These are phyloP conservation scores for Galagoides demidoff DNA, from an alignment of 2,797 vertebrate genomes.

Conservation along the genomic window DNA sequence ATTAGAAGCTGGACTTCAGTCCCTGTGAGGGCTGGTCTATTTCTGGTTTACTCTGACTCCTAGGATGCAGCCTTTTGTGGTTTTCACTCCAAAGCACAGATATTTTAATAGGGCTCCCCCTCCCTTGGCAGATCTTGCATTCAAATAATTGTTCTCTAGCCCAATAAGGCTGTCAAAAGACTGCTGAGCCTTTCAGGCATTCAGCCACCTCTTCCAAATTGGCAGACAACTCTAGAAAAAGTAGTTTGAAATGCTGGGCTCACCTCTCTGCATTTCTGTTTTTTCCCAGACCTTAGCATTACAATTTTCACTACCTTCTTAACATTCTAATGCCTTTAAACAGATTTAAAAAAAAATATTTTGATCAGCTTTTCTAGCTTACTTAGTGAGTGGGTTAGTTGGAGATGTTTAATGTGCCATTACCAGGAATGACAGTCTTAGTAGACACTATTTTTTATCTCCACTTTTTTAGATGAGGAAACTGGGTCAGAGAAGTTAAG, in stretches of 20 bases:
- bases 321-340: background rate
- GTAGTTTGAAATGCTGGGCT: background rate
- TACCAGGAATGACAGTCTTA: background rate
- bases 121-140: background rate
- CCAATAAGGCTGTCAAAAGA: background rate
- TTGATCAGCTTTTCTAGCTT: background rate
- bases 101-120: background rate
- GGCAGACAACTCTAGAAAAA: background rate
- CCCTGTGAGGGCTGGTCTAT: background rate
- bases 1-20: background rate
- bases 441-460: background rate
- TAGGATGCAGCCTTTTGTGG: background rate
- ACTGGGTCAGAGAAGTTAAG: background rate
- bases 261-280: background rate
- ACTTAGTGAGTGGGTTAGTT: background rate
- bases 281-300: background rate
- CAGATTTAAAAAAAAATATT: background rate
- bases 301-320: background rate
- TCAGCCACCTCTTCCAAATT: background rate
- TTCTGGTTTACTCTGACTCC: constrained; percentile 16
- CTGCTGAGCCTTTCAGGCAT: background rate
- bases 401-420: background rate
- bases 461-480: background rate
- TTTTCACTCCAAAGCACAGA: background rate
- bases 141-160: background rate